Conservation (phyloP, 2,797 vertebrate genomes). For the Parauchenoglanis ngamensis region DNA sequence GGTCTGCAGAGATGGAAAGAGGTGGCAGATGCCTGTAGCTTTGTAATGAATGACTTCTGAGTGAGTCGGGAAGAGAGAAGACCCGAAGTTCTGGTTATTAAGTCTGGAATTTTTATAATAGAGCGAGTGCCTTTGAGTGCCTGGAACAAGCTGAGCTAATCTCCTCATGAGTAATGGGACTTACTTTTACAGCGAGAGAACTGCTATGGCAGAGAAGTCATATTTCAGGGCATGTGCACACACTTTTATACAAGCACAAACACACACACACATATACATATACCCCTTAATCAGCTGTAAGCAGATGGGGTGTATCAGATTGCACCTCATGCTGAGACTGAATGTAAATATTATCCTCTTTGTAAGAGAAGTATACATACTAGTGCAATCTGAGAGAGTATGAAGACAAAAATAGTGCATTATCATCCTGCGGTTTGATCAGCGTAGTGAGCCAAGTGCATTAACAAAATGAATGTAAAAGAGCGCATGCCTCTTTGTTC, state of each 20-base stretch:
- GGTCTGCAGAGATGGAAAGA: constrained; percentile 42
- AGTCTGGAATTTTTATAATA: constrained; percentile 52
- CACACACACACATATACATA: background rate
- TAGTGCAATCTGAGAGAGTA: background rate
- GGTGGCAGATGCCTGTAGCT: constrained; percentile 33
- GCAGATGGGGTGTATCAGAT: constrained; percentile 37
- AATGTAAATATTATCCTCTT: constrained; percentile 36
- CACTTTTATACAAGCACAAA: constrained; percentile 9
- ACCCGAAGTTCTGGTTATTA: constrained; percentile 47
- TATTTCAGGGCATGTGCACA: constrained; percentile 21
- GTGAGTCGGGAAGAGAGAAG: constrained; percentile 50
- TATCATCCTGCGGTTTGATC: constrained; percentile 36
- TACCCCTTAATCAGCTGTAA: constrained; percentile 28
- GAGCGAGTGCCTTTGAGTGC: constrained; percentile 51
- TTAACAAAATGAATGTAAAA: constrained; percentile 3
- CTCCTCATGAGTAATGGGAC: constrained; percentile 50
- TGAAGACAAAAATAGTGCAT: background rate
- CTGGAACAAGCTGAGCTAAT: constrained; percentile 55
- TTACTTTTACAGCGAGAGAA: constrained; percentile 36
- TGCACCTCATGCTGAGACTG: constrained; percentile 13
- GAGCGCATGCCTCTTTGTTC: constrained; percentile 1
- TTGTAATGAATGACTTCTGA: constrained; percentile 49
- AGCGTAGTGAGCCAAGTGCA: background rate
- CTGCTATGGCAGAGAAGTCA: constrained; percentile 14
- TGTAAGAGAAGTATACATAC: background rate